Evolutionary conservation across 2,888 invertebrate genomes (phyloP), one percentile per base, ranked within the genome.

Genomic region (Epistrophe eligans): DNA sequence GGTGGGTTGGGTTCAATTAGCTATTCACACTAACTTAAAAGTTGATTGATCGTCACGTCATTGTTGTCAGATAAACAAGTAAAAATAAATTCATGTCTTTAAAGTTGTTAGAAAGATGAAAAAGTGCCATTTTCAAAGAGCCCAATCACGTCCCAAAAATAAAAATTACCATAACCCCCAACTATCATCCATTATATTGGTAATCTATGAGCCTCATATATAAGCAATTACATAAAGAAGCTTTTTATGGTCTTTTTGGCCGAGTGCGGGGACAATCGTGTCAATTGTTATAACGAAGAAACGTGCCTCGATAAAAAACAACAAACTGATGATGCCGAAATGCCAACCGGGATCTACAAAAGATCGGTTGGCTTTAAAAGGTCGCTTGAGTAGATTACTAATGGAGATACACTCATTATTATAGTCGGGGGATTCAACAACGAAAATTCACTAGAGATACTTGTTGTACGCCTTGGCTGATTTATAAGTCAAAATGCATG

Each of bases 341-440:
- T 70, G 76, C 77, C 77, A 67, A 71, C 71, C 58, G 74, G 77
- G 82, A 82, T 79, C 64, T 66, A 73, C 66, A 70, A 40, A 70
- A 66, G 66, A 70, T 48, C 67, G 64, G 66, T 40, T 73, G 70
- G 52, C 38, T 73, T 79, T 57, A 60, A 83, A 87, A 82, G 87
- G 83, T 83, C 82, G 82, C 82, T 81, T 79, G 82, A 74, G 71
- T 58, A 45, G 82, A 77, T 87, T 76, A 79, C 87, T 81, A 81
- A 85, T 74, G 62, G 66, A 70, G 58, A 58, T 67, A 73, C 50
- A 60, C 58, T 62, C 40, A 62, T 62, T 57, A 64, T 64, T 73
- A 32, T 28, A 60, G 66, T 72, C 43, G 28, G 45, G 79, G 74
- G 35, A 67, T 67, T 62, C 50, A 48, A 62, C 50, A 28, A 55